phyloP scores from a whole-genome alignment of 1,140 invertebrate species.

The Neocloeon triangulifer region DNA sequence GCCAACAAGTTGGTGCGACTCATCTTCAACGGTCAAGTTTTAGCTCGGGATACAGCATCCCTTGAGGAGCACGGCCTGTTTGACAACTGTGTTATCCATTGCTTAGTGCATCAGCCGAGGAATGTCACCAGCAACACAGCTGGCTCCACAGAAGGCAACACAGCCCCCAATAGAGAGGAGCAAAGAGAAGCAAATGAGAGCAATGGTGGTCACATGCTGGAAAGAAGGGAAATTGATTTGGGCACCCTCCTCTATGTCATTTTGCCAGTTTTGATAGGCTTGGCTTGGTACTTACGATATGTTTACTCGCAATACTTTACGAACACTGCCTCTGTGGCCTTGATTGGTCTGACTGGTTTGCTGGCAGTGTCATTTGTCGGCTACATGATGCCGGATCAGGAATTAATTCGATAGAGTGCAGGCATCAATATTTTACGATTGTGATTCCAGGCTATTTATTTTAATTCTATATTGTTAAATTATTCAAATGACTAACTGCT shows the following conservation, averaged over 20 bases:
- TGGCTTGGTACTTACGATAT: conserved; percentile 36
- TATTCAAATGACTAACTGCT: no score
- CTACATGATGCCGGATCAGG: conserved; percentile 22
- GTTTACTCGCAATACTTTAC: conserved; percentile 35
- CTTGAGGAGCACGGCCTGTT: conserved; percentile 54
- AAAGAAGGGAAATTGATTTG: conserved; percentile 14
- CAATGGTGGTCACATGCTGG: conserved; percentile 1
- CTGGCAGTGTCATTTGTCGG: conserved; percentile 27
- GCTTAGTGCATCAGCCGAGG: conserved; percentile 42
- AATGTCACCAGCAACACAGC: conserved; percentile 8
- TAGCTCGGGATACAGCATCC: conserved; percentile 50
- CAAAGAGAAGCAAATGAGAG: background rate
- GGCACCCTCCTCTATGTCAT: conserved; percentile 20
- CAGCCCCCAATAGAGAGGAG: conserved; percentile 2
- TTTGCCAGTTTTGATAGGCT: conserved; percentile 22
- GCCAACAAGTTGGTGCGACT: conserved; percentile 55
- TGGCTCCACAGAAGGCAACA: background rate
- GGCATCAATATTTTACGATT: background rate
- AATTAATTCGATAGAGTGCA: no score
- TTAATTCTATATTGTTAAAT: conserved; percentile 17
- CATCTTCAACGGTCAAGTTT: conserved; percentile 69
- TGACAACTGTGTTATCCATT: conserved; percentile 73
- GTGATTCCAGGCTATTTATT: background rate
- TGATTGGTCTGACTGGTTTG: conserved; percentile 31
- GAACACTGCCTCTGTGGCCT: conserved; percentile 30